These are phyloP conservation scores for Mola mola DNA, from an alignment of 2,113 vertebrate species.

Conservation along the genomic window DNA sequence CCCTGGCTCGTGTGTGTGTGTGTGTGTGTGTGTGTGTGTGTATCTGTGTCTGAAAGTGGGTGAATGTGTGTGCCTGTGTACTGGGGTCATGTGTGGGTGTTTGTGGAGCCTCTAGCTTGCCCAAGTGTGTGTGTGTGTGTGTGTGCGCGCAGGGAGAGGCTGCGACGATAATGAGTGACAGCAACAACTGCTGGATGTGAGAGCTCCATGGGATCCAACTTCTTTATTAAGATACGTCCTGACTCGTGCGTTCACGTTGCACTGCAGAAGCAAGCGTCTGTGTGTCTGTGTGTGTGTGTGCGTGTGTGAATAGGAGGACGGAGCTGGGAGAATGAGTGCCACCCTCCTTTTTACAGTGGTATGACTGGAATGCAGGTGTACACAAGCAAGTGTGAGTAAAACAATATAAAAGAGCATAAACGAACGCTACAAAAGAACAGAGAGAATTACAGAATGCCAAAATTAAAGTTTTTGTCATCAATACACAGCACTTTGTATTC, in stretches of 20 bases:
- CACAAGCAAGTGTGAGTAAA: slow-evolving; percentile 20
- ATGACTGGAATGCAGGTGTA: slow-evolving; percentile 75
- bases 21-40: slow-evolving; percentile 38
- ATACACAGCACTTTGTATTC: too few species aligned
- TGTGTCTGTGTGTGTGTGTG: slow-evolving; percentile 3
- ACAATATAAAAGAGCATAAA: slow-evolving; percentile 12
- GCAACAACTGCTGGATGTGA: slow-evolving; percentile 69
- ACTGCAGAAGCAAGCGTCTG: slow-evolving; percentile 35
- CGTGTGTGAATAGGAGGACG: slow-evolving; percentile 16
- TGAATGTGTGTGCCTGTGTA: slow-evolving; percentile 46
- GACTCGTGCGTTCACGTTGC: slow-evolving; percentile 47
- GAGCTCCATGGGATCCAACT: slow-evolving; percentile 44
- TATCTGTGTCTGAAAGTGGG: slow-evolving; percentile 37
- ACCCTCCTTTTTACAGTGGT: slow-evolving; percentile 57
- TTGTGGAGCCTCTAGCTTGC: slow-evolving; percentile 62
- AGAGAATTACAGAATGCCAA: not conserved
- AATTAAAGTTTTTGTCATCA: too few species aligned
- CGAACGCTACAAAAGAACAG: not conserved
- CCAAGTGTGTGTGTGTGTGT: slow-evolving; percentile 14
- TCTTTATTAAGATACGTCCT: slow-evolving; percentile 46
- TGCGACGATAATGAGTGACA: slow-evolving; percentile 73
- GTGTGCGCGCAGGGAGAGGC: slow-evolving; percentile 40
- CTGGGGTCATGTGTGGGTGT: slow-evolving; percentile 68
- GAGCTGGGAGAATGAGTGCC: slow-evolving; percentile 30
- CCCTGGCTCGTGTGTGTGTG: slow-evolving; percentile 52